A percentile compares a stretch with the other conserved stretches of the same genome.
phyloP scores from a whole-genome alignment of 2,113 vertebrate genomes.

The Sminthopsis crassicaudata region DNA sequence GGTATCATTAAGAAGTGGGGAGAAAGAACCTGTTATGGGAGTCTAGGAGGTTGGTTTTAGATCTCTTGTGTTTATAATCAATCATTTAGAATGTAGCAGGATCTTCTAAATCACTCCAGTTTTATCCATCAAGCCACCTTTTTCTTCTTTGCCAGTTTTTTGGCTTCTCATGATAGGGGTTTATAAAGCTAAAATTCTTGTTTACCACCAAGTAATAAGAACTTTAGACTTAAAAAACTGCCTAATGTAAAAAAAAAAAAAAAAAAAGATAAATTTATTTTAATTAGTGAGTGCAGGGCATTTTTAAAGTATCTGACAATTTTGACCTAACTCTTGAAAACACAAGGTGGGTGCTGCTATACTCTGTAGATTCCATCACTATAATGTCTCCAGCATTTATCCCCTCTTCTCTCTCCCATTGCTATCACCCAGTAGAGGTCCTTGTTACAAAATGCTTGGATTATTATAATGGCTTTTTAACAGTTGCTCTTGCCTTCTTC shows the following conservation, averaged over 20 bases:
- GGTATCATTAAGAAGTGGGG: neutral
- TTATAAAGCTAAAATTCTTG: constrained; percentile 10
- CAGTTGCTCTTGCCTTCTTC: too few relatives aligned
- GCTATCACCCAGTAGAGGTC: too few relatives aligned
- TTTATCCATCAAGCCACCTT: neutral
- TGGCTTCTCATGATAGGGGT: neutral
- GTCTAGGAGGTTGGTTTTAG: neutral
- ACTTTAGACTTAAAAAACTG: neutral
- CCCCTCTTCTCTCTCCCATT: neutral
- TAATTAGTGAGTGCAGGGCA: neutral
- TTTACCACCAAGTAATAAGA: constrained; percentile 3
- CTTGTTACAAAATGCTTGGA: too few relatives aligned
- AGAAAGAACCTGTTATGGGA: neutral
- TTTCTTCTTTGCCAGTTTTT: neutral
- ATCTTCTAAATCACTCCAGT: constrained; percentile 22
- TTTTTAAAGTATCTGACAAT: neutral
- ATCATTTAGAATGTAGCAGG: constrained; percentile 25
- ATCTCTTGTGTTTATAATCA: constrained; percentile 1
- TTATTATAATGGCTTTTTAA: too few relatives aligned
- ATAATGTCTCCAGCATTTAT: neutral
- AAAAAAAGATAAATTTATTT: neutral
- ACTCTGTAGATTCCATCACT: neutral
- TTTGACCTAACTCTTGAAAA: neutral
- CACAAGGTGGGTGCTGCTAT: neutral
- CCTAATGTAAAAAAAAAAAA: neutral